Evolutionary conservation across 2,113 vertebrate species (phyloP), one percentile per base, ranked within the genome.

Genomic region (Falco punctatus): DNA sequence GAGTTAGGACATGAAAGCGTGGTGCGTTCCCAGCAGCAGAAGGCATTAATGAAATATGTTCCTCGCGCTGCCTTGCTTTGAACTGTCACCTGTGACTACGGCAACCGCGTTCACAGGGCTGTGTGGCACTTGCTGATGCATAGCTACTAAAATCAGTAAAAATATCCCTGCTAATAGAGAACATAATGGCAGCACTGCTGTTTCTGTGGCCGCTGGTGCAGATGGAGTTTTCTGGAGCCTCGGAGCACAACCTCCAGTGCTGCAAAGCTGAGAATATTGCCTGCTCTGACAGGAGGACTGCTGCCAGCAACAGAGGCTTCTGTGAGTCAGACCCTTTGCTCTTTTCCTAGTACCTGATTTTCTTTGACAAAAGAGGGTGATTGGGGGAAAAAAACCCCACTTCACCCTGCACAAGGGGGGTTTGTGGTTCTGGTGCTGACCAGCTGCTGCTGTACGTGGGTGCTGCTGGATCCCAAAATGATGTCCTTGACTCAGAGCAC

Each of bases 1-100:
- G 90, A 33, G 61, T 61, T 1, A 40, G 66, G 74, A 46, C 33
- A 9, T 35, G 78, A 59, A 55, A 57, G 92, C 58, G 28, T 2
- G 2, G 33, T 23, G 70, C 1, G 3, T 40, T 72, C 73, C 81
- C 92, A 88, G 72, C 57, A 93, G 54, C 44, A 79, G 67, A 81
- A 94, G 80, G 54, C 92, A 88, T 92, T 89, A 51, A 86, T 90
- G 83, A 92, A 83, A 64, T 23, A 51, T 72, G 26, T 74, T 90
- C 64, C 42, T 90, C 15, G 4, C 16, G 1, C 79, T 77, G 85
- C 26, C 55, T 73, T 1, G 44, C 82, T 88, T 38, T 54, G 92
- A 93, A 74, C 84, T 91, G 90, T 96, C 92, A 88, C 81, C 87
- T 78, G 30, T 10, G 70, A 67, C 81, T 81, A 19, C 3, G 11